Conservation (phyloP, 2,797 vertebrate genomes). For the Salarias fasciatus region DNA sequence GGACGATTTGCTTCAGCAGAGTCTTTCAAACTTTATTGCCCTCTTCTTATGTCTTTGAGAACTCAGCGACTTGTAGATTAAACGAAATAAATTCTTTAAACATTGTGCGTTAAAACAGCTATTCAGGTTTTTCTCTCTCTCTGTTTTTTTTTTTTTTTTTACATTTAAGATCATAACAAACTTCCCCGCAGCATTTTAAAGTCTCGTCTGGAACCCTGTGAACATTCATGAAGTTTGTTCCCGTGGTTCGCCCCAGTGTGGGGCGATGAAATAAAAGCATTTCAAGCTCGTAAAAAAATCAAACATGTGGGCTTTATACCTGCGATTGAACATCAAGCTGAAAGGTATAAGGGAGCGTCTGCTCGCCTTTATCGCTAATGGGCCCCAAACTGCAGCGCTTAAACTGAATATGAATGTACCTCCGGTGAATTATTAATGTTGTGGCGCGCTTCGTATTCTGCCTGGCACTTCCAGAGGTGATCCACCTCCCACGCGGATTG, state of each 20-base stretch:
- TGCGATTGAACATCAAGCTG: conserved; percentile 68
- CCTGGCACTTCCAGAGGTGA: conserved; percentile 81
- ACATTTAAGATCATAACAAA: conserved; percentile 8
- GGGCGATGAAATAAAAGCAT: conserved; percentile 65
- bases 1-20: conserved; percentile 30
- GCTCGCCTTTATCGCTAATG: conserved; percentile 81
- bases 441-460: conserved; percentile 77
- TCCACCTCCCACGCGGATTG: conserved; percentile 81
- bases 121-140: no score
- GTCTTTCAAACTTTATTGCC: no score
- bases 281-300: conserved; percentile 57
- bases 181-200: conserved; percentile 38
- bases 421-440: conserved; percentile 85
- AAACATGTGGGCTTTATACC: conserved; percentile 69
- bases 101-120: no score
- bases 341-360: conserved; percentile 70
- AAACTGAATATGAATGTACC: conserved; percentile 79
- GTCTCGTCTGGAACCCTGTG: conserved; percentile 22
- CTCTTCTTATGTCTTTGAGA: no score
- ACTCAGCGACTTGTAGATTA: no score
- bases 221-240: conserved; percentile 62
- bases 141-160: no score
- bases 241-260: conserved; percentile 13
- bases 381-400: conserved; percentile 81
- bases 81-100: no score